Base-by-base conservation (phyloP, 2,888 invertebrate genomes). In the Agrochola macilenta region DNA sequence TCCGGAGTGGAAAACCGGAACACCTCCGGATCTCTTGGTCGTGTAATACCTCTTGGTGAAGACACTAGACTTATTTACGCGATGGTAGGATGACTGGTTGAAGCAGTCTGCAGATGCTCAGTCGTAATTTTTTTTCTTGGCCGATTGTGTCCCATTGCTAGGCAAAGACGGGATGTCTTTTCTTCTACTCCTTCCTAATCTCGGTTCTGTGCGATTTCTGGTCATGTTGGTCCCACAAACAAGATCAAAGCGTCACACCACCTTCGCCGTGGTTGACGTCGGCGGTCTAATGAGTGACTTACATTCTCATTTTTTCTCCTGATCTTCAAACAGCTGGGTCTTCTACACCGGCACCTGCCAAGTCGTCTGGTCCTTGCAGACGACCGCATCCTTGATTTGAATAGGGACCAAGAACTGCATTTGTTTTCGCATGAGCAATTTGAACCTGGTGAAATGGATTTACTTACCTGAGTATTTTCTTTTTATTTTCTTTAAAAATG, bases 351-450 rank as follows among this genome's bases (percentile, higher is more conserved):
- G 9, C 74, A 75, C 30, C 30, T 61, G 35, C 5, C 5, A 5
- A 30, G 3, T 4, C 30, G 17, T 23, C 74, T 43, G 5, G 20
- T 52, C 9, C 52, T 78, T 23, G 52, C 75, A 20, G 64, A 78
- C 0, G 49, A 52, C 0, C n/a, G 75, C 78, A 63, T 43, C 30
- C 30, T 78, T 43, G 75, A 77, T 74, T 26, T 75, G 75, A 75
- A 43, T 9, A 17, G 9, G 5, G 78, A 43, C 75, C 75, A 78
- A 23, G 43, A 9, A 35, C 14, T 1, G 35, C 49, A 64, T 39
- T 46, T 82, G 12, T 61, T 70, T 26, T 77, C 72, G 11, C 90
- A 88, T 17, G 89, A 91, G 54, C 90, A 90, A n/a, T 63, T 85
- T 26, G 84, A 79, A n/a, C 92, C 92, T 92, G 46, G n/a, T 35